Evolutionary conservation across 2,797 vertebrate genomes (phyloP).

Genomic region (Peromyscus nudipes): DNA sequence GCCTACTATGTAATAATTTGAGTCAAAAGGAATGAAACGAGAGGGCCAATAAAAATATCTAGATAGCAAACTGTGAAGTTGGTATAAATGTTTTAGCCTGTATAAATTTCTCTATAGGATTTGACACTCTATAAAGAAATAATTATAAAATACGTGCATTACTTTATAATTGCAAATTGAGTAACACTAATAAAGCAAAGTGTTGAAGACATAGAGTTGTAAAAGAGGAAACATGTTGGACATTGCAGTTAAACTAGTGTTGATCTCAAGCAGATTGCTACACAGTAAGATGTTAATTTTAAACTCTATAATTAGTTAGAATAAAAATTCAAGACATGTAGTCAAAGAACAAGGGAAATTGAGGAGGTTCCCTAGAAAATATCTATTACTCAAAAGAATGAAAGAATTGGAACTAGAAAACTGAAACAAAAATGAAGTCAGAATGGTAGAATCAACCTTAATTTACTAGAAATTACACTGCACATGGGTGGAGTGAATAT

Average conservation of each 20-base stretch:
- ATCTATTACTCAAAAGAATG: neutral
- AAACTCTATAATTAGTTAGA: neutral
- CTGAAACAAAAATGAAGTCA: neutral
- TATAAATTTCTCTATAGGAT: neutral
- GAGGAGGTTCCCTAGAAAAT: neutral
- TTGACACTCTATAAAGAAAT: neutral
- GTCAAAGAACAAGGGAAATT: neutral
- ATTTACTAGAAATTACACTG: neutral
- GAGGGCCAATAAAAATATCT: neutral
- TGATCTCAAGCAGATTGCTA: neutral
- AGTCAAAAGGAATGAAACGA: neutral
- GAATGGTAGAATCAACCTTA: neutral
- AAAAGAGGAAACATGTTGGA: neutral
- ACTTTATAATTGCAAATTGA: neutral
- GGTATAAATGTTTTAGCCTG: neutral
- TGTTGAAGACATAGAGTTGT: neutral
- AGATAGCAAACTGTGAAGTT: neutral
- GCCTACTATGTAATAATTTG: neutral
- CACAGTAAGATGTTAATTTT: neutral
- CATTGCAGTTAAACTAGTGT: neutral
- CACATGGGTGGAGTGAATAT: neutral
- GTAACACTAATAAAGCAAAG: neutral
- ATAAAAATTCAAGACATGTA: neutral
- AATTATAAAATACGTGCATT: neutral
- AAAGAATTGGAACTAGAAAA: neutral